Percentiles rank a stretch among this genome's conserved stretches.
Conservation (phyloP, 1,140 invertebrate species). For the Plectus sambesii region DNA sequence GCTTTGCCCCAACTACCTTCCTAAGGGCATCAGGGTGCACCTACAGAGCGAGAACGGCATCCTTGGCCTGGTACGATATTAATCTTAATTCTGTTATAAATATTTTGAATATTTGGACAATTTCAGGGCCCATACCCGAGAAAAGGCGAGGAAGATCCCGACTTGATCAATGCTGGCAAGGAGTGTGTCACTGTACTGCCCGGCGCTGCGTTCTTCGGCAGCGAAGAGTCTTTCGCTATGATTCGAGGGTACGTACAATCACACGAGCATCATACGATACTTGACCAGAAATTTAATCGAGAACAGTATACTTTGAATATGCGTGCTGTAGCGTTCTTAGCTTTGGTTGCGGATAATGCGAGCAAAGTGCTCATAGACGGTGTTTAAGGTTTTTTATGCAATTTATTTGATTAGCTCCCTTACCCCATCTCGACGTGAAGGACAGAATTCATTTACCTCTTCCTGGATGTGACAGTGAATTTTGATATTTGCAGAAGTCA, state of each 20-base stretch:
- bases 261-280: background rate
- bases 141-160: constrained; percentile 67
- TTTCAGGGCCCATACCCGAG: constrained; percentile 69
- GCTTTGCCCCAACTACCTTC: constrained; percentile 83
- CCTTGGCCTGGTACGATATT: constrained; percentile 61
- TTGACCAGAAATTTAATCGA: too few species aligned
- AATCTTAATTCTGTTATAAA: constrained; percentile 11
- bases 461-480: background rate
- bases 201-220: constrained; percentile 82
- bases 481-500: constrained; percentile 65
- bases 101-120: constrained; percentile 2
- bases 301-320: too few species aligned
- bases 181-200: constrained; percentile 84
- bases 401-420: too few species aligned
- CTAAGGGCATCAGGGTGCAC: constrained; percentile 51
- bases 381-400: background rate
- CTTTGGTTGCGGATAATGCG: too few species aligned
- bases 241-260: constrained; percentile 65
- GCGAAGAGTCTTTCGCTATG: constrained; percentile 97
- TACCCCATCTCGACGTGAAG: too few species aligned
- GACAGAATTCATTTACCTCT: too few species aligned
- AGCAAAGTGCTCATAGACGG: background rate
- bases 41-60: constrained; percentile 97
- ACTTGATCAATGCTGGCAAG: constrained; percentile 97
- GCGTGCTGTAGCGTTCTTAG: too few species aligned